These are phyloP conservation scores for Micromys minutus DNA, from an alignment of 2,113 vertebrate genomes.

Conservation along the genomic window DNA sequence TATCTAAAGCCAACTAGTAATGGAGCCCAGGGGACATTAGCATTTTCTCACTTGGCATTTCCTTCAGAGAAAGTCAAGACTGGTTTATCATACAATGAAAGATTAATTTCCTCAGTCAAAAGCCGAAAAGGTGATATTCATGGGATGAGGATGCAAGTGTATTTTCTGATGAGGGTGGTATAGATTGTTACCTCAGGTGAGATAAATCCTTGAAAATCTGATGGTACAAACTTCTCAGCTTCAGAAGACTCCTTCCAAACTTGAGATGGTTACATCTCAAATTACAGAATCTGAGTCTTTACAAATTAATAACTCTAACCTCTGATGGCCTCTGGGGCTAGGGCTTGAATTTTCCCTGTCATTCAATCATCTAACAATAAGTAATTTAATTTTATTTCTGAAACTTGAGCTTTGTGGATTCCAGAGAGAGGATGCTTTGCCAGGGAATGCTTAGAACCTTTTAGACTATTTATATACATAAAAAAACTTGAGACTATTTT, in stretches of 20 bases:
- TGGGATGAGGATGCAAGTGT: rapidly evolving
- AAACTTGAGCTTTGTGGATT: background rate
- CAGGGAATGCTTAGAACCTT: background rate
- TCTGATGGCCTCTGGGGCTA: background rate
- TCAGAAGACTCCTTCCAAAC: background rate
- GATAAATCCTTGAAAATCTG: background rate
- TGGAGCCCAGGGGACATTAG: background rate
- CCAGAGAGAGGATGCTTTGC: background rate
- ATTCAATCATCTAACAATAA: background rate
- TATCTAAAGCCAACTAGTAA: background rate
- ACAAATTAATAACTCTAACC: background rate
- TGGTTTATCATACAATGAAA: background rate
- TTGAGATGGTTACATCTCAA: too few relatives aligned
- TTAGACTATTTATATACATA: too few relatives aligned
- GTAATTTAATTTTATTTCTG: background rate
- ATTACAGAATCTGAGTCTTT: background rate
- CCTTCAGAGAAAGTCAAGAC: background rate
- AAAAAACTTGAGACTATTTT: too few relatives aligned
- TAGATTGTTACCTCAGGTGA: background rate
- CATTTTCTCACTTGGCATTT: background rate
- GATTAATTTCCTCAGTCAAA: background rate
- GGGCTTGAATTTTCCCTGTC: background rate
- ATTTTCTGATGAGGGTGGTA: background rate
- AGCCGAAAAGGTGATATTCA: background rate
- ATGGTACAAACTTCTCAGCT: too few relatives aligned